Percentiles rank a stretch among this genome's conserved stretches.
Conservation (phyloP, 2,113 vertebrate species). For the Symphodus melops region DNA sequence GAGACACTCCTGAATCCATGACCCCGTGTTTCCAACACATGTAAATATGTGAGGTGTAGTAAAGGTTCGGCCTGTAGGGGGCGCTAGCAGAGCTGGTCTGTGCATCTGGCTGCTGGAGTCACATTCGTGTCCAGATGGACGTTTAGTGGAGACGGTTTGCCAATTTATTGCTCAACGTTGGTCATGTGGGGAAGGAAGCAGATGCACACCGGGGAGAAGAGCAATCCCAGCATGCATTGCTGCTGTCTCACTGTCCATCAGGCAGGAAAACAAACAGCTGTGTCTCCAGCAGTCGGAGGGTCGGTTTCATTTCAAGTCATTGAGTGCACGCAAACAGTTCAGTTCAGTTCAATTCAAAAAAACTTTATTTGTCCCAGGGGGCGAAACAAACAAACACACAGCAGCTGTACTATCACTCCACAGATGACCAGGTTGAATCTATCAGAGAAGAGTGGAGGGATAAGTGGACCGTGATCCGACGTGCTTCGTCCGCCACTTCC, state of each 20-base stretch:
- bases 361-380: no score
- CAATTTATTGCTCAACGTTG: conserved; percentile 46
- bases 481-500: no score
- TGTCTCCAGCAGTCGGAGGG: conserved; percentile 22
- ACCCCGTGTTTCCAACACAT: no score
- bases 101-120: conserved; percentile 29
- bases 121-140: conserved; percentile 48
- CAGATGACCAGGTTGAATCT: no score
- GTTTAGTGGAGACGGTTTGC: conserved; percentile 25
- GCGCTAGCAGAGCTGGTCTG: not conserved
- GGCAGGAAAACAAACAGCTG: conserved; percentile 47
- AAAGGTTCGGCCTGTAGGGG: not conserved
- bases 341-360: no score
- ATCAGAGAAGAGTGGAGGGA: no score
- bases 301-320: conserved; percentile 13
- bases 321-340: conserved; percentile 1
- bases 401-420: no score
- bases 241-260: conserved; percentile 47
- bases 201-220: conserved; percentile 39
- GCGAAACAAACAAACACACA: no score
- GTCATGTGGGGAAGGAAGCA: conserved; percentile 53
- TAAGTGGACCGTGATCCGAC: no score
- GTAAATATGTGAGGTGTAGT: not conserved
- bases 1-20: no score
- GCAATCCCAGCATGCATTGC: conserved; percentile 23